phyloP scores from a whole-genome alignment of 2,888 invertebrate species.

The Lobophora halterata region DNA sequence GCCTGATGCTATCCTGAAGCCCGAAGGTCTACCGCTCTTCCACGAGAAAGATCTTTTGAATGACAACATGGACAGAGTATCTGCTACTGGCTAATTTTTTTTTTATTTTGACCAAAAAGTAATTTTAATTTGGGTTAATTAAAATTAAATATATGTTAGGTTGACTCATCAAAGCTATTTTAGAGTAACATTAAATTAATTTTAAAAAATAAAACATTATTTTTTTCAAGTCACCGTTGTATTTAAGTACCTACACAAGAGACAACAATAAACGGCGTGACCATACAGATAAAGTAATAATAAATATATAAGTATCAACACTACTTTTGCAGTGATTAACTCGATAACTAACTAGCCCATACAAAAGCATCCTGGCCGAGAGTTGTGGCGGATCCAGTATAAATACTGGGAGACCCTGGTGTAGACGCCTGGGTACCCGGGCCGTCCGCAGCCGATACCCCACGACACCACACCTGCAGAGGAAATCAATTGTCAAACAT shows the following conservation, averaged over 20 bases:
- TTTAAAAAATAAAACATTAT: no score
- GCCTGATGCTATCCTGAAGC: slow-evolving; percentile 48
- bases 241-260: no score
- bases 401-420: slow-evolving; percentile 90
- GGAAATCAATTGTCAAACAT: no score
- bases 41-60: slow-evolving; percentile 55
- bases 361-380: slow-evolving; percentile 90
- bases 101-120: not conserved
- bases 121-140: no score
- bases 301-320: no score
- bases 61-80: slow-evolving; percentile 18
- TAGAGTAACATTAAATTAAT: no score
- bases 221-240: no score
- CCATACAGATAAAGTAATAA: no score
- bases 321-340: not conserved
- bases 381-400: slow-evolving; percentile 89
- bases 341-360: slow-evolving; percentile 64
- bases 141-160: no score
- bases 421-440: slow-evolving; percentile 92
- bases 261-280: no score
- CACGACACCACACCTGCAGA: slow-evolving; percentile 92
- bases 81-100: slow-evolving; percentile 7
- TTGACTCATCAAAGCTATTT: no score
- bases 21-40: slow-evolving; percentile 58
- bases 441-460: slow-evolving; percentile 93